Base-by-base conservation (phyloP, 1,140 invertebrate species). In the Neomicropteryx cornuta region DNA sequence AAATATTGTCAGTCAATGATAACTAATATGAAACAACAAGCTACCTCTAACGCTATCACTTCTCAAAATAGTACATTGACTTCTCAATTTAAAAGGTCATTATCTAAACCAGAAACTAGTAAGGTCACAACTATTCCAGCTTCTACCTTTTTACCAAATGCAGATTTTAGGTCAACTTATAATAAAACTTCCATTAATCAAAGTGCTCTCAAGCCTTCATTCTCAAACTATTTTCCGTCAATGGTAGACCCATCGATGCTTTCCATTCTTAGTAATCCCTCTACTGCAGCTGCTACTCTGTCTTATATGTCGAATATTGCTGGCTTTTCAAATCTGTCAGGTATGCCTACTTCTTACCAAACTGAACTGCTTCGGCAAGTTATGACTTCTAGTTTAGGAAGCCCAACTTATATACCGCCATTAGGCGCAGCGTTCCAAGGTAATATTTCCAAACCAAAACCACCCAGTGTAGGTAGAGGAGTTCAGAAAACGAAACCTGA, bases 1-100 rank as follows among this genome's bases (percentile, higher is more conserved):
- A 69, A 62, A 39, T 63, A 62, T 41, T 63, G 64, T 41, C 61
- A 64, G 29, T 55, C 50, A 11, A 30, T 55, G 5, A 52, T 52
- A 19, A 43, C 49, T 30, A 46, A 44, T 16, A 45, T 63, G 33
- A 64, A 61, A 40, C 54, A 64, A 23, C 61, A 62, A 43, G 54
- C 55, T 2, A 48, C 49, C 5, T 18, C 29, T 8, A 17, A 17
- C 5, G 19, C 33, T n/a, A 23, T 5, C 18, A 22, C 29, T 13
- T 18, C 36, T 31, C 39, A 29, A 14, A 41, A 18, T 30, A 8
- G 6, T 24, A 8, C 23, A 24, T 24, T n/a, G 6, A 8, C 23
- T 24, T 8, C 6, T 24, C 23, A 24, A 24, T 24, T n/a, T 24
- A 6, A 24, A 66, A 62, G 37, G 38, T 53, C 58, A 27, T 43